Percentiles rank a stretch among this genome's conserved stretches.
Conservation (phyloP, 2,888 invertebrate species). For the Seira ritae region DNA sequence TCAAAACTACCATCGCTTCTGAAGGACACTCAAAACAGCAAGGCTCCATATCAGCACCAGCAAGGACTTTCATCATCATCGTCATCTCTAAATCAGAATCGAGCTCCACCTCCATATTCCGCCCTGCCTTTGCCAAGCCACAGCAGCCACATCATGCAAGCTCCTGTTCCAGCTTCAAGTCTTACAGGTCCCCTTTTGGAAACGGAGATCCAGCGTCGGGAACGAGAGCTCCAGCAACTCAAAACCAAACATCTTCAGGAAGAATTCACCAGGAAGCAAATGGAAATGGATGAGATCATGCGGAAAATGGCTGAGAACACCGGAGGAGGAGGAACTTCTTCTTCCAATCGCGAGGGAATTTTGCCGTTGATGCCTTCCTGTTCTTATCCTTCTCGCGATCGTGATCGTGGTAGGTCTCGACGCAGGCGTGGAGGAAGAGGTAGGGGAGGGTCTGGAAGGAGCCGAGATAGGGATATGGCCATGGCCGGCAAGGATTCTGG, state of each 20-base stretch:
- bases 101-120: conserved; percentile 37
- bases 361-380: neutral
- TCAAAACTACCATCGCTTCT: neutral
- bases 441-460: conserved; percentile 20
- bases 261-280: conserved; percentile 32
- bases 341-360: neutral
- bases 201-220: conserved; percentile 34
- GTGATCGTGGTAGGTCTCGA: neutral
- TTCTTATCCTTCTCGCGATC: neutral
- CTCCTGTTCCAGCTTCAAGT: neutral
- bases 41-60: neutral
- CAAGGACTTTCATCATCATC: too few relatives aligned
- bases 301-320: conserved; percentile 22
- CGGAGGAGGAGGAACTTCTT: neutral
- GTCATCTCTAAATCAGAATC: too few relatives aligned
- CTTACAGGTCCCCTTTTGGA: neutral
- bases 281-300: conserved; percentile 37
- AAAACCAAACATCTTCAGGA: conserved; percentile 2
- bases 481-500: too few relatives aligned
- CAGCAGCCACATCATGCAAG: neutral
- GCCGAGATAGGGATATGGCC: too few relatives aligned
- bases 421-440: neutral
- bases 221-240: conserved; percentile 24
- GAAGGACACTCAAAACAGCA: neutral
- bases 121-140: conserved; percentile 34